Base-by-base conservation (phyloP, 2,888 invertebrate species). In the Litoditis marina region DNA sequence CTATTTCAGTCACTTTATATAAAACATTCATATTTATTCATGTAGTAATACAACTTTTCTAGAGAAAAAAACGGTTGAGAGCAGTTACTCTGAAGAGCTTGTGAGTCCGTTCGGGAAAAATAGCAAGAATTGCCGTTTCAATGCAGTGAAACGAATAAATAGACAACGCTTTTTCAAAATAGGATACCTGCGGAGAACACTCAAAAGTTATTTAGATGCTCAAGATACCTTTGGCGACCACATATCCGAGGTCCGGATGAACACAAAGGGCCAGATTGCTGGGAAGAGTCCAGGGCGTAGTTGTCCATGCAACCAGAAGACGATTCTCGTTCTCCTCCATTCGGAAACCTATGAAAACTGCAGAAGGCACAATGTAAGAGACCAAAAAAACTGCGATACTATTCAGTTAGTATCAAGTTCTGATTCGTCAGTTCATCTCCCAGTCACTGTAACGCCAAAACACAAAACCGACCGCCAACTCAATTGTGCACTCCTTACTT, bases 201-300 rank as follows among this genome's bases (percentile, higher is more conserved):
- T n/a, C 11, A 30, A n/a, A n/a, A n/a, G n/a, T n/a, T n/a, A n/a
- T n/a, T n/a, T n/a, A n/a, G n/a, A n/a, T 54, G 28, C 7, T 27
- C 6, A 31, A 13, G 13, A 32, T 16, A 57, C 70, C 70, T 57
- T 69, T 71, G 1, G 75, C 71, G 36, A 73, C 64, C 44, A 72
- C 73, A 44, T 98, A 99, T 39, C 87, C 88, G 76, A 92, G 87
- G 56, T 89, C 89, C 0, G 94, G 89, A 86, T 96, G 90, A 11
- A 96, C 94, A 86, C 94, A 94, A 2, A 95, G 88, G 0, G 94
- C 89, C 76, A 95, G 85, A 85, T 99, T 99, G 79, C 94, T 94
- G 0, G 98, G 98, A 68, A 99, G 86, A 25, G 98, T 99, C 98
- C 98, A 99, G 0, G 98, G 98, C 11, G 98, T 99, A 5, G 98